These are phyloP conservation scores for Brachirus orientalis DNA, from an alignment of 2,113 vertebrate species.

Conservation along the genomic window DNA sequence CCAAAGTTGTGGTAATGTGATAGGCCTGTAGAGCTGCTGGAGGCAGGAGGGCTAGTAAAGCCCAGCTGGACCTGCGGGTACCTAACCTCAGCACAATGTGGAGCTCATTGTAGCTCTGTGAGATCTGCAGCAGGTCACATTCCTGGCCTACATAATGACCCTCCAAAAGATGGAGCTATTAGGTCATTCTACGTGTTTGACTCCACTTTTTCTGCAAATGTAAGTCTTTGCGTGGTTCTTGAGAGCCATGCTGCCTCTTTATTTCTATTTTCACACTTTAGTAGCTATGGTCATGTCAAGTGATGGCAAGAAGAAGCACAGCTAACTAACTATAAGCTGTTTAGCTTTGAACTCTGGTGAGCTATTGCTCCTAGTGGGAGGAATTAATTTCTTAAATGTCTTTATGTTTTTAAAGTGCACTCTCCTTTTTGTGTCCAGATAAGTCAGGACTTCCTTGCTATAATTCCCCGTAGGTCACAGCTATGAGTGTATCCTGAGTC, in stretches of 20 bases:
- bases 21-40: slow-evolving; percentile 59
- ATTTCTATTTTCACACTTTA: slow-evolving; percentile 19
- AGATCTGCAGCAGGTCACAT: slow-evolving; percentile 42
- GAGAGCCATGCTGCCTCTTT: not conserved
- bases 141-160: slow-evolving; percentile 41
- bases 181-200: not conserved
- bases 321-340: slow-evolving; percentile 19
- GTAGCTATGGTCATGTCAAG: slow-evolving; percentile 21
- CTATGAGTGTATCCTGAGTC: slow-evolving; percentile 20
- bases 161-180: slow-evolving; percentile 25
- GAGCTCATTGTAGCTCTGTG: slow-evolving; percentile 54
- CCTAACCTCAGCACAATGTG: slow-evolving; percentile 50
- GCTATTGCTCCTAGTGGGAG: slow-evolving; percentile 25
- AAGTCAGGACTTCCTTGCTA: slow-evolving; percentile 16
- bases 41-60: slow-evolving; percentile 61
- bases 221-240: not conserved
- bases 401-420: slow-evolving; percentile 11
- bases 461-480: slow-evolving; percentile 39
- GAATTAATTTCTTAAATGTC: slow-evolving; percentile 35
- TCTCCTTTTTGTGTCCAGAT: slow-evolving; percentile 21
- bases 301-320: slow-evolving; percentile 22
- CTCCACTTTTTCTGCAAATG: slow-evolving; percentile 19
- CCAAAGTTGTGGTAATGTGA: slow-evolving; percentile 65
- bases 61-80: slow-evolving; percentile 49
- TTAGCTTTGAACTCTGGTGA: slow-evolving; percentile 46